Evolutionary conservation across 2,113 vertebrate genomes (phyloP).

Genomic region (Gallinago jamesoni): DNA sequence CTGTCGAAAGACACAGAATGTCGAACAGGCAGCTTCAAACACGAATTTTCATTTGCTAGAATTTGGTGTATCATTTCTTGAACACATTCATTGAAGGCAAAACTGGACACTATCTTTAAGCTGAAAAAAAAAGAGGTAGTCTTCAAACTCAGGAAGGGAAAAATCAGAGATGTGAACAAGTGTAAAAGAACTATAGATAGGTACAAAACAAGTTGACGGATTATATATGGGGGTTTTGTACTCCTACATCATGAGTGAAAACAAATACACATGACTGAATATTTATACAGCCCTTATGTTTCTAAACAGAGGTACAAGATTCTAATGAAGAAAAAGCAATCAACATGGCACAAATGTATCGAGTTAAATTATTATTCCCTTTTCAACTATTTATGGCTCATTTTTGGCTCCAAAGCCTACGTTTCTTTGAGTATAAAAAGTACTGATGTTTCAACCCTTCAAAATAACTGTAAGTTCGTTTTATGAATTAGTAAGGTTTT

Average conservation of each 20-base stretch:
- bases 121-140: not conserved
- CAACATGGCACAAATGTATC: not conserved
- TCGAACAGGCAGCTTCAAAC: not conserved
- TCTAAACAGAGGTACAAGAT: not conserved
- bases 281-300: not conserved
- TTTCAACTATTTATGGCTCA: not conserved
- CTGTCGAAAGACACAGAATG: not conserved
- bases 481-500: not conserved
- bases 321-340: not conserved
- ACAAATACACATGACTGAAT: not conserved
- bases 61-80: not conserved
- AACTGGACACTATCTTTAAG: not conserved
- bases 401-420: not conserved
- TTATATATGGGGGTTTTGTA: not conserved
- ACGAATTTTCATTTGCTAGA: not conserved
- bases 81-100: not conserved
- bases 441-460: not conserved
- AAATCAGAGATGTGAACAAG: not conserved
- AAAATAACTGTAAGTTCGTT: not conserved
- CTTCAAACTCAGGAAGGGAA: not conserved
- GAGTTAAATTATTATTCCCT: not conserved
- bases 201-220: not conserved
- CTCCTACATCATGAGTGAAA: not conserved
- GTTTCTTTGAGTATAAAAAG: not conserved
- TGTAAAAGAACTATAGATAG: not conserved